Evolutionary conservation across 2,888 invertebrate species (phyloP).

Genomic region (Folsomia candida): DNA sequence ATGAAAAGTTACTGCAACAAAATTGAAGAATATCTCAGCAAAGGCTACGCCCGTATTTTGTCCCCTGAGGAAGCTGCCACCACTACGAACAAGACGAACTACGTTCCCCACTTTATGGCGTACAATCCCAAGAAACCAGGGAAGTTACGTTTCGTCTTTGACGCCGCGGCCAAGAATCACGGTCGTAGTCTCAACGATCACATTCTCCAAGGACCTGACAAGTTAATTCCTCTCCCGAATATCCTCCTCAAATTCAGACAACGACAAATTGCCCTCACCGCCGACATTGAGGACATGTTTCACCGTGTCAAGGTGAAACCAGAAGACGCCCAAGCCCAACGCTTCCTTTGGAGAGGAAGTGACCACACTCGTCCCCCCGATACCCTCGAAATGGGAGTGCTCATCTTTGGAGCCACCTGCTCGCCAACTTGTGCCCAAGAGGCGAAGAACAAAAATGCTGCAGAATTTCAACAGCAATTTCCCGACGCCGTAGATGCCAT

Average conservation of each 20-base stretch:
- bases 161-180: too few relatives aligned
- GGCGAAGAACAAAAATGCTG: too few relatives aligned
- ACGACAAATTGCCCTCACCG: too few relatives aligned
- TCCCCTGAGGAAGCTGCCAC: not conserved
- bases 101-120: too few relatives aligned
- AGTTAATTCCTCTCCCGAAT: not conserved
- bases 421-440: too few relatives aligned
- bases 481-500: too few relatives aligned
- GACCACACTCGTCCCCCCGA: not conserved
- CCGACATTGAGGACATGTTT: too few relatives aligned
- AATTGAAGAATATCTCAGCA: conserved; percentile 26
- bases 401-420: too few relatives aligned
- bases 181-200: not conserved
- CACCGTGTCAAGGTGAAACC: not conserved
- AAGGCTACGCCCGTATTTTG: conserved; percentile 26
- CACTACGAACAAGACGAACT: conserved; percentile 17
- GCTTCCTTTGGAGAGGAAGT: not conserved
- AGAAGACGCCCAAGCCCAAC: not conserved
- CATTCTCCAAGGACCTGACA: not conserved
- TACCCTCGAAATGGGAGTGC: not conserved
- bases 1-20: conserved; percentile 19
- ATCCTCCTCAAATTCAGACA: not conserved
- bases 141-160: conserved; percentile 43
- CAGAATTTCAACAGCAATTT: too few relatives aligned
- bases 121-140: conserved; percentile 39